Percentiles rank a stretch among this genome's conserved stretches.
Conservation (phyloP, 2,797 vertebrate genomes). For the Lagocephalus sceleratus region DNA sequence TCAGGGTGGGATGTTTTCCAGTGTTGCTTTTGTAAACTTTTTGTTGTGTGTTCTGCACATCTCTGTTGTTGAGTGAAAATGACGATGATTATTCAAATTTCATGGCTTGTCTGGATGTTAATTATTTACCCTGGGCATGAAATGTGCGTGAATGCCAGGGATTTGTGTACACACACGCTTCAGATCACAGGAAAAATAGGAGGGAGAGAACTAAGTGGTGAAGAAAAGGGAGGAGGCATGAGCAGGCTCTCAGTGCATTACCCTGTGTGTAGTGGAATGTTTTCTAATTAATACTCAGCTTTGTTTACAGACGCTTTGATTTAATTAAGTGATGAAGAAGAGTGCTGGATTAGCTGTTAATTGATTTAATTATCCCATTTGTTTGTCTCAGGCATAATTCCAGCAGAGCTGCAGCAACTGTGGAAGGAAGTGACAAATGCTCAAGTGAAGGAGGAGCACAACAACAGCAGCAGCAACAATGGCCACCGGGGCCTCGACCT, state of each 20-base stretch:
- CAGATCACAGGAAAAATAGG: conserved; percentile 65
- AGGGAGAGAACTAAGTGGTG: conserved; percentile 32
- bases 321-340: conserved; percentile 96
- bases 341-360: conserved; percentile 95
- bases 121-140: conserved; percentile 81
- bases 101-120: conserved; percentile 80
- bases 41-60: conserved; percentile 56
- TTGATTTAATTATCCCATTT: conserved; percentile 99
- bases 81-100: conserved; percentile 80
- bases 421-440: conserved; percentile 98
- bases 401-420: conserved; percentile 98
- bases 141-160: conserved; percentile 76
- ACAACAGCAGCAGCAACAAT: conserved; percentile 81
- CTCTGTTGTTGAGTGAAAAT: conserved; percentile 67
- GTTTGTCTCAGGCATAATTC: conserved; percentile 99
- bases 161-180: conserved; percentile 79
- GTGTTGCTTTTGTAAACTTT: conserved; percentile 68
- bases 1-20: conserved; percentile 61
- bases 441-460: conserved; percentile 87
- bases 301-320: conserved; percentile 98
- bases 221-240: conserved; percentile 4
- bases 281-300: conserved; percentile 86
- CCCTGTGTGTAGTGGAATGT: conserved; percentile 67
- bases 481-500: conserved; percentile 95
- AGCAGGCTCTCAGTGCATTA: conserved; percentile 57